Percentiles rank a stretch among this genome's conserved stretches.
Evolutionary conservation across 2,113 vertebrate genomes (phyloP).

Genomic region (Petrocephalus zakoni): DNA sequence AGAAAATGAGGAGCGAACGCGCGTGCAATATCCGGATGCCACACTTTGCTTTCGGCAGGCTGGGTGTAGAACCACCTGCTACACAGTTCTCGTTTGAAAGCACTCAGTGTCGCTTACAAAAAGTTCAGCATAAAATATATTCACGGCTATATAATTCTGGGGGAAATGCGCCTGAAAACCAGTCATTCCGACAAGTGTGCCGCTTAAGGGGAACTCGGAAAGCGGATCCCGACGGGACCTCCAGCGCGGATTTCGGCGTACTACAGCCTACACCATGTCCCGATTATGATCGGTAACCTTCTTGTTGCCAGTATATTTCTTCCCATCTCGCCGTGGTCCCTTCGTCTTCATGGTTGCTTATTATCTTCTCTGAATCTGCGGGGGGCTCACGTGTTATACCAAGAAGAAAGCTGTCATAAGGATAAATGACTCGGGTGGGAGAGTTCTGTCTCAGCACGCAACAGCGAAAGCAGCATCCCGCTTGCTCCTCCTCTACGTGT

Average conservation of each 20-base stretch:
- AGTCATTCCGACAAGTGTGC: slow-evolving; percentile 8
- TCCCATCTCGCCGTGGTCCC: background rate
- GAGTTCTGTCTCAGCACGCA: background rate
- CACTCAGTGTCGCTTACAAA: background rate
- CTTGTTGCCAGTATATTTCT: background rate
- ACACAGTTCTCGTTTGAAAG: background rate
- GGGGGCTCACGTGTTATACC: background rate
- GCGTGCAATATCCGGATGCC: background rate
- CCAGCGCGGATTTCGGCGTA: background rate
- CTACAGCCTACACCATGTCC: background rate
- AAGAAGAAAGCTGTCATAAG: background rate
- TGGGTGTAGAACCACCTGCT: slow-evolving; percentile 12
- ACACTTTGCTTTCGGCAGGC: background rate
- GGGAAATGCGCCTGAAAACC: background rate
- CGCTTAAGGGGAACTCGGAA: background rate
- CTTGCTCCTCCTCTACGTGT: background rate
- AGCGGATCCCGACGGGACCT: background rate
- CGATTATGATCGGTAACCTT: background rate
- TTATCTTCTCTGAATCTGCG: background rate
- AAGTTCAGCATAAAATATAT: background rate
- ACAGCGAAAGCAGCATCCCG: background rate
- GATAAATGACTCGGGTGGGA: background rate
- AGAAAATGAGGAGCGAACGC: background rate
- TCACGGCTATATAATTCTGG: background rate
- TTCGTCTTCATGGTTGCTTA: background rate